Evolutionary conservation across 2,888 invertebrate genomes (phyloP).

Genomic region (Lathronympha strigana): DNA sequence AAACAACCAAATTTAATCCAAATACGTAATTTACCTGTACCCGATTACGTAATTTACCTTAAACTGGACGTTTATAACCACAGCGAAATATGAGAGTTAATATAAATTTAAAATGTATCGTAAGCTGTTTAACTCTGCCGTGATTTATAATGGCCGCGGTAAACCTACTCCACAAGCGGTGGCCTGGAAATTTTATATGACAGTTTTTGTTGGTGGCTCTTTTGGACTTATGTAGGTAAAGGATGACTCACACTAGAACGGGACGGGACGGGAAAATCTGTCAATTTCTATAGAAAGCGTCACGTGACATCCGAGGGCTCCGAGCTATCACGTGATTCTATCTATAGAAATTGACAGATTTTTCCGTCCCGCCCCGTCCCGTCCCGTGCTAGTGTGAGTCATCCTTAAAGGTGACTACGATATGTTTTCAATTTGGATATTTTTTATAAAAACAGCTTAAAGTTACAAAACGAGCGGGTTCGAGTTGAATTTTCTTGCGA

Average conservation of each 20-base stretch:
- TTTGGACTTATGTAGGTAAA: not conserved
- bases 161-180: constrained; percentile 5
- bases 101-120: constrained; percentile 64
- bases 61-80: constrained; percentile 36
- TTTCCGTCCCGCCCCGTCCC: too few species aligned
- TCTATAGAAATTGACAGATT: too few species aligned
- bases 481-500: too few species aligned
- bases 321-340: too few species aligned
- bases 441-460: too few species aligned
- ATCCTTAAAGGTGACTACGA: too few species aligned
- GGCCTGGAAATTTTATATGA: constrained; percentile 16
- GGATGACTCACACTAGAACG: not conserved
- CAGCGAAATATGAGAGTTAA: constrained; percentile 48
- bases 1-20: constrained; percentile 17
- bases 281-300: too few species aligned
- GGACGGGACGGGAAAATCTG: too few species aligned
- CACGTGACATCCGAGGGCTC: too few species aligned
- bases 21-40: constrained; percentile 29
- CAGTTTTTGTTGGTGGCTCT: constrained; percentile 18
- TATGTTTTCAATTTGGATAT: too few species aligned
- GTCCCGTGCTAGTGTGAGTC: too few species aligned
- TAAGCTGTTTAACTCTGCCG: constrained; percentile 59
- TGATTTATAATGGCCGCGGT: constrained; percentile 62
- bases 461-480: too few species aligned
- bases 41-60: constrained; percentile 34